These are phyloP conservation scores for Oxystoma pomonae DNA, from an alignment of 2,888 invertebrate genomes.

Conservation along the genomic window DNA sequence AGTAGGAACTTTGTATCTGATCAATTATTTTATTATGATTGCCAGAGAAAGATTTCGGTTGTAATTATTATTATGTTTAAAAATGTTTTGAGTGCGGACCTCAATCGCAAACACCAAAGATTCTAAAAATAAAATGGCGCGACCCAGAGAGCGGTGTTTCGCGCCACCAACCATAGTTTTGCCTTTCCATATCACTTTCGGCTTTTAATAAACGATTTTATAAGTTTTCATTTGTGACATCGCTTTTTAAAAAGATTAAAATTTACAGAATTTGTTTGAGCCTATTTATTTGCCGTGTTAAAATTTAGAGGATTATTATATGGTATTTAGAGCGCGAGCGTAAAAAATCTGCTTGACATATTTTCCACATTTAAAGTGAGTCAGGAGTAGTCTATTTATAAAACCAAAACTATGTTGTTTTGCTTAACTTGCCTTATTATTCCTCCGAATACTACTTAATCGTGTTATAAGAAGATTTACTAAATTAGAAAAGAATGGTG, in stretches of 20 bases:
- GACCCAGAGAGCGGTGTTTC: background rate
- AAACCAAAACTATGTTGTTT: background rate
- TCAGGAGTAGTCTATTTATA: background rate
- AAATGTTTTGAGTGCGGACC: constrained; percentile 26
- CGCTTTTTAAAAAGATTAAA: background rate
- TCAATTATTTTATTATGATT: no score
- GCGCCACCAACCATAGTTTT: background rate
- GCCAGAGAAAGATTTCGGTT: no score
- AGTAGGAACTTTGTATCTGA: no score
- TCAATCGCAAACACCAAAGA: constrained; percentile 28
- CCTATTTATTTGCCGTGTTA: background rate
- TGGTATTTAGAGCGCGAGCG: no score
- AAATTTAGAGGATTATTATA: background rate
- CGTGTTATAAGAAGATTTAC: no score
- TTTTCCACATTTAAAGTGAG: background rate
- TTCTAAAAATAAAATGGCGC: constrained; percentile 43
- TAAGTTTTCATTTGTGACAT: background rate
- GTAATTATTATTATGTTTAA: constrained; percentile 17
- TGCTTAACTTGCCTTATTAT: background rate
- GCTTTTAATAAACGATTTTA: background rate
- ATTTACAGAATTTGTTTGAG: background rate
- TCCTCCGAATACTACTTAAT: no score
- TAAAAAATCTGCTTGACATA: background rate
- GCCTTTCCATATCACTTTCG: background rate
- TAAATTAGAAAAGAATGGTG: background rate